These are phyloP conservation scores for Semotilus atromaculatus DNA, from an alignment of 2,797 vertebrate genomes.

Conservation along the genomic window DNA sequence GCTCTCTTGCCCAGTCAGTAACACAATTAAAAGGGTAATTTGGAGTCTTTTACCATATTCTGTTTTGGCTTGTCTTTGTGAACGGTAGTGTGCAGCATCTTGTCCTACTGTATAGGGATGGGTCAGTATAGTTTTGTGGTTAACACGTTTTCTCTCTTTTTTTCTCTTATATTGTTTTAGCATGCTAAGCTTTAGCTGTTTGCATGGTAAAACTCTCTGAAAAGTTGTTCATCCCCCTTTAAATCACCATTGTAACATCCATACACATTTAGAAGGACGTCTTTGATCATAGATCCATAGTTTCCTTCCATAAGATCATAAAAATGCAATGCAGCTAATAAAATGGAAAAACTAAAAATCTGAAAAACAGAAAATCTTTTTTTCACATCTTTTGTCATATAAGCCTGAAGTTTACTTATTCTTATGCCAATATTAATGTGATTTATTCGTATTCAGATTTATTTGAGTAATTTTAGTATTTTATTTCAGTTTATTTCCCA, in stretches of 20 bases:
- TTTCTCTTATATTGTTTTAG: neutral
- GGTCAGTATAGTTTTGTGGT: neutral
- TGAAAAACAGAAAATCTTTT: neutral
- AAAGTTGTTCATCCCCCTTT: no score
- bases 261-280: neutral
- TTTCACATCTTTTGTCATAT: neutral
- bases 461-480: neutral
- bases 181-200: neutral
- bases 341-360: neutral
- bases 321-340: neutral
- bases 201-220: neutral
- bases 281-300: neutral
- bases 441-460: neutral
- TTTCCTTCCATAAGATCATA: neutral
- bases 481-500: neutral
- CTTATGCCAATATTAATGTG: neutral
- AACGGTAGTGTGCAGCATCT: neutral
- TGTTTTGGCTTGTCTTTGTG: neutral
- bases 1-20: constrained; percentile 14
- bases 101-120: neutral
- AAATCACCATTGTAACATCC: neutral
- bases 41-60: neutral
- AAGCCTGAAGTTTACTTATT: neutral
- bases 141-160: neutral
- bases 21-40: constrained; percentile 12